A percentile compares a stretch with the other conserved stretches of the same genome.
These are phyloP conservation scores for Drosophila subquinaria DNA, from an alignment of 2,888 invertebrate genomes.

Conservation along the genomic window DNA sequence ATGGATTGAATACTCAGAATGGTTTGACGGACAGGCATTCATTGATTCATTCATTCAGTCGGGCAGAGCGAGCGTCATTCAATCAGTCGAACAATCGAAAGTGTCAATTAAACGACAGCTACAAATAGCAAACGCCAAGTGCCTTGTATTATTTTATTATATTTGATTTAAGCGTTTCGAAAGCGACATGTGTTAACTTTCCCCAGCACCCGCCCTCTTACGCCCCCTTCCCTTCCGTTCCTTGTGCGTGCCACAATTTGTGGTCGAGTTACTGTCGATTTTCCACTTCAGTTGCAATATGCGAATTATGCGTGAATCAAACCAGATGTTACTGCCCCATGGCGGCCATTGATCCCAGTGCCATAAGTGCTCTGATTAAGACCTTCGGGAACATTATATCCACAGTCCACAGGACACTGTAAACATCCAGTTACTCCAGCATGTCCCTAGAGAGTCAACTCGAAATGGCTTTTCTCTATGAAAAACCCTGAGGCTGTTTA, in stretches of 20 bases:
- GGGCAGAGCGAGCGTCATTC: constrained; percentile 30
- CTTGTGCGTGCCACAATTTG: constrained; percentile 47
- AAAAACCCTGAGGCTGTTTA: constrained; percentile 24
- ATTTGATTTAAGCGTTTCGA: constrained; percentile 71
- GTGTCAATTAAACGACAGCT: constrained; percentile 77
- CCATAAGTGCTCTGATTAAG: constrained; percentile 64
- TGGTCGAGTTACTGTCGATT: constrained; percentile 48
- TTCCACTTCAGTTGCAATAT: constrained; percentile 49
- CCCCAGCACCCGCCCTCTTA: constrained; percentile 4
- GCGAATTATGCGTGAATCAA: constrained; percentile 62
- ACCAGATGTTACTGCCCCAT: constrained; percentile 65
- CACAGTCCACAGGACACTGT: constrained; percentile 42
- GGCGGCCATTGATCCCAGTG: constrained; percentile 66
- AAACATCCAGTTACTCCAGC: constrained; percentile 49
- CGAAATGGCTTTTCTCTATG: constrained; percentile 21
- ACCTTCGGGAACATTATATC: constrained; percentile 40
- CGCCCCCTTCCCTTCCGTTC: not conserved
- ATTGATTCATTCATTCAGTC: constrained; percentile 43
- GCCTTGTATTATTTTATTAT: constrained; percentile 69
- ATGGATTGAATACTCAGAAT: constrained; percentile 33
- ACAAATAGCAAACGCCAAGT: constrained; percentile 51
- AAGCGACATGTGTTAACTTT: constrained; percentile 57
- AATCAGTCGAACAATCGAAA: constrained; percentile 72
- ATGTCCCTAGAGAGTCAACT: constrained; percentile 42
- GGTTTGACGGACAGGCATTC: constrained; percentile 58